Evolutionary conservation across 2,113 vertebrate genomes (phyloP), one percentile per base, ranked within the genome.

Genomic region (Scartelaos histophorus): DNA sequence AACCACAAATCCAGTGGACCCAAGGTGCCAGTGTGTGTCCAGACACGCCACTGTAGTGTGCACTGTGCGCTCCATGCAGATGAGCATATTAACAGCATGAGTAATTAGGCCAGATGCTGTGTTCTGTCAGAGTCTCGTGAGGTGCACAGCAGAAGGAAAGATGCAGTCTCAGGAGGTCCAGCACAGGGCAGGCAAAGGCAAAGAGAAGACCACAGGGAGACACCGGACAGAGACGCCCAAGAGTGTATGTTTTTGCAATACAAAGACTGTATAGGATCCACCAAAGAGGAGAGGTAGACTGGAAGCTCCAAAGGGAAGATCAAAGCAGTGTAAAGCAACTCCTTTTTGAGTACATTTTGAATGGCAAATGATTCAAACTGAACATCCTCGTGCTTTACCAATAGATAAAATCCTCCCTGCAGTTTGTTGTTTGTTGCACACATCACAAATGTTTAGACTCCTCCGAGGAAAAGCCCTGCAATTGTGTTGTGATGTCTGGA

Each of bases 41-140:
- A 17, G 45, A 34, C 10, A 25, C 66, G 13, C 57, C 21, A 15
- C 34, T 58, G 53, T 65, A 21, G 53, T 24, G 65, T 81, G 71
- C 69, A 70, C n/a, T n/a, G 78, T 80, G 70, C 25, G 51, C 25
- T 69, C 70, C 46, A 71, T 21, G 68, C 74, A 72, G 74, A 82
- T 68, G 75, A 83, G 60, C 79, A 67, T 72, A 78, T 84, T 79
- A 85, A 62, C 74, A 78, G 80, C 46, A 67, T 54, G 77, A 87
- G 79, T 83, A 87, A 89, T 83, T 83, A 78, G 83, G 80, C 67
- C 83, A 88, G 77, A 87, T 82, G 83, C 85, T 69, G 77, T 70
- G 62, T 69, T 82, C 68, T 71, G 65, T 62, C 68, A 15, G 56
- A 68, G 43, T 60, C 67, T 54, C 74, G 74, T 43, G 54, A 65